Conservation (phyloP, 1,140 invertebrate species). For the Pogonomyrmex barbatus region DNA sequence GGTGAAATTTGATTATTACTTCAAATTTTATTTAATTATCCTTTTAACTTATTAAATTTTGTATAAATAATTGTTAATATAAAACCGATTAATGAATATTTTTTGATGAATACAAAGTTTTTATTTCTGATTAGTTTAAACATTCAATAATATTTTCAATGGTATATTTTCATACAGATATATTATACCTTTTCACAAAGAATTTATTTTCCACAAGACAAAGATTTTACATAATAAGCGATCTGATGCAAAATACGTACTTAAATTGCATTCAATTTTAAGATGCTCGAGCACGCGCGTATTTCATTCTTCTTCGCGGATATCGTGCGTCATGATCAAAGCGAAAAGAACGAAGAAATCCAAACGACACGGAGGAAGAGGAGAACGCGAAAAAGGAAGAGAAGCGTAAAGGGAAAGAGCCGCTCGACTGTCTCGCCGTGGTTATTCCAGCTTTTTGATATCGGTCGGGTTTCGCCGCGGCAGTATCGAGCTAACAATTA, state of each 20-base stretch:
- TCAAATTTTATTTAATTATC: neutral
- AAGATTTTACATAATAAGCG: slow-evolving; percentile 4
- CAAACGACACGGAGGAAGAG: slow-evolving; percentile 38
- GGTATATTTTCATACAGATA: neutral
- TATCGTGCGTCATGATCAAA: slow-evolving; percentile 67
- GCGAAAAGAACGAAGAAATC: slow-evolving; percentile 64
- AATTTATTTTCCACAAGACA: neutral
- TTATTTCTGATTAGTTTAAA: neutral
- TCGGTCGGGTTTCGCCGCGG: slow-evolving; percentile 73
- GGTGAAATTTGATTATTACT: neutral
- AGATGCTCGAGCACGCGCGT: neutral
- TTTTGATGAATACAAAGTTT: neutral
- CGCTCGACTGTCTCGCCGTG: slow-evolving; percentile 63
- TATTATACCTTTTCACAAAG: neutral
- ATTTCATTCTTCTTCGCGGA: slow-evolving; percentile 44
- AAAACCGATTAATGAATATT: no score
- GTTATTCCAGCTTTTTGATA: slow-evolving; percentile 82
- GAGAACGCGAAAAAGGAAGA: slow-evolving; percentile 35
- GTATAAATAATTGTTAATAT: neutral
- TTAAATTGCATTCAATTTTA: slow-evolving; percentile 17
- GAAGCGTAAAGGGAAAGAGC: slow-evolving; percentile 57
- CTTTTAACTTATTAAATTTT: neutral
- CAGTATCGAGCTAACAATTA: slow-evolving; percentile 84
- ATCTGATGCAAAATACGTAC: neutral
- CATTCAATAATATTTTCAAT: neutral